These are phyloP conservation scores for Palloptera scutellata DNA, from an alignment of 2,888 invertebrate genomes.

Conservation along the genomic window DNA sequence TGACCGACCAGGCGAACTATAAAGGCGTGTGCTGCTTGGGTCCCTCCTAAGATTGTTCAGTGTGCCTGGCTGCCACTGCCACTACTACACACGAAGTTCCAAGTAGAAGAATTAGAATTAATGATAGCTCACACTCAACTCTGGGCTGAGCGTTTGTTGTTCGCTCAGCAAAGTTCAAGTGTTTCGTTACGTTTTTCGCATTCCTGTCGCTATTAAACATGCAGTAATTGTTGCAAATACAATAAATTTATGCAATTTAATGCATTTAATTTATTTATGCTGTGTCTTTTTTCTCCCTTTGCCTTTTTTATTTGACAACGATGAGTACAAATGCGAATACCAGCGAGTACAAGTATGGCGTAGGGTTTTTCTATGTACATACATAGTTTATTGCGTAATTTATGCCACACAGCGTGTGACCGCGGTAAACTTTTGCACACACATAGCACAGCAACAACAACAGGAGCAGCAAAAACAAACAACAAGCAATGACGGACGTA, in stretches of 20 bases:
- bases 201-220: constrained; percentile 22
- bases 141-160: no score
- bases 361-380: not conserved
- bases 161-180: no score
- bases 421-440: constrained; percentile 35
- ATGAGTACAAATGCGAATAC: not conserved
- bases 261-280: constrained; percentile 29
- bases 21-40: no score
- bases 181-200: not conserved
- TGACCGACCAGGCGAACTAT: no score
- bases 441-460: constrained; percentile 10
- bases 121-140: no score
- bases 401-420: constrained; percentile 35
- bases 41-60: no score
- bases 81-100: no score
- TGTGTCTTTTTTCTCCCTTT: constrained; percentile 13
- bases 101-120: no score
- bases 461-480: constrained; percentile 8
- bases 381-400: constrained; percentile 15
- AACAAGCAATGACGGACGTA: constrained; percentile 9
- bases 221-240: constrained; percentile 30
- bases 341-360: not conserved
- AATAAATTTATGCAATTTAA: constrained; percentile 36
- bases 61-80: no score
- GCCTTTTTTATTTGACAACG: not conserved